Evolutionary conservation across 2,888 invertebrate genomes (phyloP), one percentile per base, ranked within the genome.

Genomic region (Chrysomela aeneicollis): DNA sequence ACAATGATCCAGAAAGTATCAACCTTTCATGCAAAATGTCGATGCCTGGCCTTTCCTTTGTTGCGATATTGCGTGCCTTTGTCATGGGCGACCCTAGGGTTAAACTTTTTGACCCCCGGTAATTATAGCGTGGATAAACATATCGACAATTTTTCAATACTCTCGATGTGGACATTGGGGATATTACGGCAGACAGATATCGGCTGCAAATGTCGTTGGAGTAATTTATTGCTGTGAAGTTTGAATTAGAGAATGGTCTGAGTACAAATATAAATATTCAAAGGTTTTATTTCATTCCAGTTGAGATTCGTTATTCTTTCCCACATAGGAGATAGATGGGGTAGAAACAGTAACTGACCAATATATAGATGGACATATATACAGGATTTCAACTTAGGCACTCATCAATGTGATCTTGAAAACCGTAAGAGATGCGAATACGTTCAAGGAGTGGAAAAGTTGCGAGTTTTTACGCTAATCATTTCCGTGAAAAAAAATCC

Each of bases 101-200:
- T 81, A 82, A 82, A 79, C 75, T 77, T 79, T 81, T 80, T 81
- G 81, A 81, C 81, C 82, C 79, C 75, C 63, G 42, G 75, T 79
- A 81, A 81, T 81, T 81, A 81, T 81, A 80, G 74, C 81, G 78
- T 80, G 73, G 77, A 82, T 82, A 82, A 82, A 82, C 80, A 82
- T 74, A 78, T 79, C 79, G 76, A 74, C 77, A 81, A 82, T 82
- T 82, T 81, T 82, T 82, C 82, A 81, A 75, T 76, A 74, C 76
- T 69, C 70, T 70, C 65, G 59, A 66, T 61, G 59, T 53, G 59
- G 53, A 55, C 60, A 26, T 42, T 35, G 21, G 42, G 9, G 55
- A 57, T 46, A 54, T 42, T 42, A 15, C 22, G 53, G 46, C 53
- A 58, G 49, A 30, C 65, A 61, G 58, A 55, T 51, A 58, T 59